These are phyloP conservation scores for Cephalopachus bancanus DNA, from an alignment of 2,797 vertebrate species.

Conservation along the genomic window DNA sequence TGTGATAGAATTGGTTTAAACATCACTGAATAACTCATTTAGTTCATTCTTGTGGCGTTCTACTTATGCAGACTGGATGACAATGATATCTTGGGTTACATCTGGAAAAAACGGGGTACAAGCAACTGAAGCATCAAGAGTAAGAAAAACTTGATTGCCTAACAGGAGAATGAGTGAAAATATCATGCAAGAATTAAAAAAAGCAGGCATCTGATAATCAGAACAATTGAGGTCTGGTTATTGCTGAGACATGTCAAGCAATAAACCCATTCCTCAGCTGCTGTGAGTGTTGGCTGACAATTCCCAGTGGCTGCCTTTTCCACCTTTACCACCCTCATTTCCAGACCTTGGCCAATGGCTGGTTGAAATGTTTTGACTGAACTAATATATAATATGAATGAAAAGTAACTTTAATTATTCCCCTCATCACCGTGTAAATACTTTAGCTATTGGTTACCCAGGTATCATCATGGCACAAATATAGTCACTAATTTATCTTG, in stretches of 20 bases:
- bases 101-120: neutral
- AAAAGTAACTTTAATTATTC: neutral
- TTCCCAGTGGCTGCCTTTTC: neutral
- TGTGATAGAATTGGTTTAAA: constrained; percentile 23
- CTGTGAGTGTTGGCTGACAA: neutral
- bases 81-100: neutral
- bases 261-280: neutral
- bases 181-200: neutral
- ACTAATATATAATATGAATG: neutral
- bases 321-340: rapidly evolving
- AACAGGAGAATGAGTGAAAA: neutral
- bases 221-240: neutral
- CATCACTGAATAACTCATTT: neutral
- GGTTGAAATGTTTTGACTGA: neutral
- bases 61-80: neutral
- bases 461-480: neutral
- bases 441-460: neutral
- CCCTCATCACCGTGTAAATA: neutral
- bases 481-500: neutral
- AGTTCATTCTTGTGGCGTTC: neutral
- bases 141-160: neutral
- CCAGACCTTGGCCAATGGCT: neutral
- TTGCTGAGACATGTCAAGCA: too few relatives aligned
- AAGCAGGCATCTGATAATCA: neutral
- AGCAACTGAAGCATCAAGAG: neutral